phyloP scores from a whole-genome alignment of 2,888 invertebrate species.

The Pseudococcus longispinus region DNA sequence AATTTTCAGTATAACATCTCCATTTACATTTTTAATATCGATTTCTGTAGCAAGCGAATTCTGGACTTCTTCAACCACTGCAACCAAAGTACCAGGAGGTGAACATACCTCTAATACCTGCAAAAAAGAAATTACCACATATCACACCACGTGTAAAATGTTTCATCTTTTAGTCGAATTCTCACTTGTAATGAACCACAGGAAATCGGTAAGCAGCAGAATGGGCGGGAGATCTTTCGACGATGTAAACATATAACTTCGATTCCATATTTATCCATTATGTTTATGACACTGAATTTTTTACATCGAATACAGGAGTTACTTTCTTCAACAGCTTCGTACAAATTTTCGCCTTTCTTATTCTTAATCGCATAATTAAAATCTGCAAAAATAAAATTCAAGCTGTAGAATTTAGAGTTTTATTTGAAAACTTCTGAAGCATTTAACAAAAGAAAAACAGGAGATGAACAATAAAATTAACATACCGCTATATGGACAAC shows the following conservation, averaged over 20 bases:
- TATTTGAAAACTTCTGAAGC: no score
- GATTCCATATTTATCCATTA: not conserved
- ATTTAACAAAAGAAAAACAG: no score
- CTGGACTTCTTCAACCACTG: conserved; percentile 77
- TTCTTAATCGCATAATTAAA: not conserved
- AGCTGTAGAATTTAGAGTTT: not conserved
- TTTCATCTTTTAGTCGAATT: not conserved
- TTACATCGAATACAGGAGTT: no score
- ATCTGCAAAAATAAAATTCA: not conserved
- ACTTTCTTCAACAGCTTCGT: not conserved
- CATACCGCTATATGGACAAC: not conserved
- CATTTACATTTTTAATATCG: conserved; percentile 75
- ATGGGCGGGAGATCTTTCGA: not conserved
- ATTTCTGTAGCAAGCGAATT: conserved; percentile 73
- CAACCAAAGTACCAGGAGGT: conserved; percentile 75
- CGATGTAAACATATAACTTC: not conserved
- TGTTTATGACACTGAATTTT: not conserved
- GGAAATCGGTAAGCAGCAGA: not conserved
- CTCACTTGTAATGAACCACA: not conserved
- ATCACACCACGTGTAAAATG: not conserved
- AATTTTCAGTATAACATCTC: conserved; percentile 77
- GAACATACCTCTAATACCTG: conserved; percentile 80
- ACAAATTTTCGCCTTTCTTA: not conserved
- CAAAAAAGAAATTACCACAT: conserved; percentile 60
- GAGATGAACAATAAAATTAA: not conserved